These are phyloP conservation scores for Tylochromis polylepis DNA, from an alignment of 2,113 vertebrate genomes.

Conservation along the genomic window DNA sequence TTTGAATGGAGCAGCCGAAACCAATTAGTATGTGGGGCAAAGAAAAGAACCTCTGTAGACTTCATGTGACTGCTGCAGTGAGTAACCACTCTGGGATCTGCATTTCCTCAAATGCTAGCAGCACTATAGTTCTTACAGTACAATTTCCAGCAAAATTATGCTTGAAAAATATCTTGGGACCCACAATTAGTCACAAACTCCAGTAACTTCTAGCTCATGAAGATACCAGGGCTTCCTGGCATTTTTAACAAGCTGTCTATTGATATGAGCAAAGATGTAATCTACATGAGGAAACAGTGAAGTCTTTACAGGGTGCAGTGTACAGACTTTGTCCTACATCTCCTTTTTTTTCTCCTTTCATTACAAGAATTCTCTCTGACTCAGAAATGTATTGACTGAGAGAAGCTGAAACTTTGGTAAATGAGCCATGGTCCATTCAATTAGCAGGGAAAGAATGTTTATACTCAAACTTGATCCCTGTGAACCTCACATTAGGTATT, in stretches of 20 bases:
- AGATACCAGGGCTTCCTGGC: background rate
- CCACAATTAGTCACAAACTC: background rate
- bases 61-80: constrained; percentile 2
- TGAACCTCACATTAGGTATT: background rate
- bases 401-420: background rate
- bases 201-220: background rate
- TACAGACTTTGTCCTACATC: background rate
- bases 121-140: background rate
- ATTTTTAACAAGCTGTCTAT: background rate
- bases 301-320: background rate
- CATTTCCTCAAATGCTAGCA: background rate
- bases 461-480: background rate
- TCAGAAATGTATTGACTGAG: background rate
- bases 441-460: background rate
- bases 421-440: constrained; percentile 2
- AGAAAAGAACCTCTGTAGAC: constrained; percentile 35
- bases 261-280: constrained; percentile 3
- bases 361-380: background rate
- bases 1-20: constrained; percentile 45
- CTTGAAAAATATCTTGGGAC: background rate
- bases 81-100: background rate
- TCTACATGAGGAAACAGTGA: constrained; percentile 1
- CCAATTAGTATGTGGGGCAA: constrained; percentile 31
- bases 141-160: background rate
- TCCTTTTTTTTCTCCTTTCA: background rate